Conservation (phyloP, 2,888 invertebrate genomes). For the Slavum lentiscoides region DNA sequence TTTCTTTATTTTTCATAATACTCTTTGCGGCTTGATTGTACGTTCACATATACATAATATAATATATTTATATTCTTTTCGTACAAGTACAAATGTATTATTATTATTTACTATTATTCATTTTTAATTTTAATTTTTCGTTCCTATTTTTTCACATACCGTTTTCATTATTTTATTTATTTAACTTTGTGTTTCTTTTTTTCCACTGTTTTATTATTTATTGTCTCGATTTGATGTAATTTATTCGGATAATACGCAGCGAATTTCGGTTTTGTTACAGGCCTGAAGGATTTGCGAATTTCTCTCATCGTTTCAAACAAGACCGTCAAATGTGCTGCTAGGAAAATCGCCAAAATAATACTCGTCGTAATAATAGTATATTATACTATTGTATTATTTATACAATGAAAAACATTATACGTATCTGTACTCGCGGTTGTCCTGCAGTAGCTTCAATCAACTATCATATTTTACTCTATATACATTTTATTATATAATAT, state of each 20-base stretch:
- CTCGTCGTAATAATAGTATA: neutral
- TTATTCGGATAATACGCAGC: neutral
- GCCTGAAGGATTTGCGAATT: conserved; percentile 46
- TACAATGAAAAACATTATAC: neutral
- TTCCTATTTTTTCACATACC: too few relatives aligned
- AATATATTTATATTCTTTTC: too few relatives aligned
- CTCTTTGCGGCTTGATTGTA: too few relatives aligned
- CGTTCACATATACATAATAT: too few relatives aligned
- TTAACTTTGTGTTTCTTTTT: too few relatives aligned
- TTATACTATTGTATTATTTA: conserved; percentile 14
- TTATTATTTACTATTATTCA: too few relatives aligned
- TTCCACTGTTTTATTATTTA: too few relatives aligned
- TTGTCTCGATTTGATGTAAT: neutral
- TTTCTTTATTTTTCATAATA: too few relatives aligned
- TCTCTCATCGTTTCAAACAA: conserved; percentile 46
- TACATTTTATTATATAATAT: conserved; percentile 7
- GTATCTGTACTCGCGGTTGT: conserved; percentile 12
- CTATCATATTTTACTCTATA: conserved; percentile 35
- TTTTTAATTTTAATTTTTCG: too few relatives aligned
- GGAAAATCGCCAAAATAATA: neutral
- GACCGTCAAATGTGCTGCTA: conserved; percentile 46
- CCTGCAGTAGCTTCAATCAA: conserved; percentile 29
- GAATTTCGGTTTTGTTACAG: conserved; percentile 22
- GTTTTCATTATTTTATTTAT: too few relatives aligned
- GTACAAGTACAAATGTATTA: too few relatives aligned